A percentile compares a stretch with the other conserved stretches of the same genome.
Evolutionary conservation across 2,797 vertebrate genomes (phyloP).

Genomic region (Hozukius guyotensis): DNA sequence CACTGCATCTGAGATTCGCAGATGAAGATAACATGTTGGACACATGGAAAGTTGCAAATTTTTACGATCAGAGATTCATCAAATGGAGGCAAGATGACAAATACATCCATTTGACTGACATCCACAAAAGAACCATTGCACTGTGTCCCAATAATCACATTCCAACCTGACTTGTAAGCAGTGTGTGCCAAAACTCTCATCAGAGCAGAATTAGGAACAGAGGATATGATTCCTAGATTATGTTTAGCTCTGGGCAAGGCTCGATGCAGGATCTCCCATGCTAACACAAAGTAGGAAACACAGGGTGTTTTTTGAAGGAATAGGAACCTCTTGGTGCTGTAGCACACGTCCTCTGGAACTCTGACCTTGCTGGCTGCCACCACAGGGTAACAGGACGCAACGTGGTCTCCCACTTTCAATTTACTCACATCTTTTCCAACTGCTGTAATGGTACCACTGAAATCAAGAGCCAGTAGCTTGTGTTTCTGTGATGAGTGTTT

Average conservation of each 20-base stretch:
- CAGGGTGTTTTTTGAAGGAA: constrained; percentile 83
- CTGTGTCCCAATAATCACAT: constrained; percentile 49
- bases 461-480: constrained; percentile 82
- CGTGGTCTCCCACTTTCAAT: constrained; percentile 83
- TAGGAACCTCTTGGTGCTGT: constrained; percentile 78
- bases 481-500: constrained; percentile 78
- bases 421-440: constrained; percentile 78
- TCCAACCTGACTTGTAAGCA: constrained; percentile 75
- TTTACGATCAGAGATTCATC: constrained; percentile 64
- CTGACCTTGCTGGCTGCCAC: constrained; percentile 76
- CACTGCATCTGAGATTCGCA: constrained; percentile 61
- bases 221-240: constrained; percentile 74
- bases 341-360: constrained; percentile 83
- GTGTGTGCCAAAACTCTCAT: constrained; percentile 69
- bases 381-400: constrained; percentile 85
- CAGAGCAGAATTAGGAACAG: constrained; percentile 68
- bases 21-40: constrained; percentile 79
- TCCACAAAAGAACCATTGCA: constrained; percentile 45
- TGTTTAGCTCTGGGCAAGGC: constrained; percentile 75
- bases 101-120: constrained; percentile 62
- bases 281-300: constrained; percentile 85
- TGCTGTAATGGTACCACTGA: constrained; percentile 81
- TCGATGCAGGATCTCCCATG: constrained; percentile 84
- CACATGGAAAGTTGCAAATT: constrained; percentile 57
- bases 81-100: constrained; percentile 82